phyloP scores from a whole-genome alignment of 1,140 invertebrate genomes.

The Eciton burchellii region DNA sequence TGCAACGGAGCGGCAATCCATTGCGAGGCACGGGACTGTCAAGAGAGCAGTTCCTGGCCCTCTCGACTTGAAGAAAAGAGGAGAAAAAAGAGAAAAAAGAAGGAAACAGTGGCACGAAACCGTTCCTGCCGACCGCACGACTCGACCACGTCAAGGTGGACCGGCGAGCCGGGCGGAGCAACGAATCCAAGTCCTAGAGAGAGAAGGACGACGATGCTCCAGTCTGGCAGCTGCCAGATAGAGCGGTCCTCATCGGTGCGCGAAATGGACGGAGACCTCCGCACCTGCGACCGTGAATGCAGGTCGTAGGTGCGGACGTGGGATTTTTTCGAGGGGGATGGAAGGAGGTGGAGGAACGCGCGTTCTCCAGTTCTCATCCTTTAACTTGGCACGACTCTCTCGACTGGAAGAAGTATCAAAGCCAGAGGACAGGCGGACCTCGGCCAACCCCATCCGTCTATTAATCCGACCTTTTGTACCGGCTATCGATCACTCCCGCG shows the following conservation, averaged over 20 bases:
- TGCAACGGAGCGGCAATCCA: slow-evolving; percentile 66
- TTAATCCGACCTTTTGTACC: slow-evolving; percentile 77
- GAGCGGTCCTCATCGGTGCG: slow-evolving; percentile 63
- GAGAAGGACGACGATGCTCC: background rate
- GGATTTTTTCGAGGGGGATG: background rate
- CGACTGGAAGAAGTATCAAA: slow-evolving; percentile 35
- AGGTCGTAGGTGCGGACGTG: slow-evolving; percentile 47
- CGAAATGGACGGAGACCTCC: slow-evolving; percentile 69
- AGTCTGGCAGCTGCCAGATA: slow-evolving; percentile 69
- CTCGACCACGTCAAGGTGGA: slow-evolving; percentile 65
- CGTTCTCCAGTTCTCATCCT: background rate
- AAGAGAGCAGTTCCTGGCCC: slow-evolving; percentile 69
- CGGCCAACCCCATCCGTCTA: slow-evolving; percentile 73
- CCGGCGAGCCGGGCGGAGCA: slow-evolving; percentile 17
- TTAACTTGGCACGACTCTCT: background rate
- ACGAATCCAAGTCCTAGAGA: background rate
- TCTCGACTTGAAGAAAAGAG: slow-evolving; percentile 53
- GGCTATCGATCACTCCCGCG: slow-evolving; percentile 76
- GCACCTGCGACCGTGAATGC: slow-evolving; percentile 64
- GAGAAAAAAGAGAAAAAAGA: no score
- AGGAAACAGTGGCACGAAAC: slow-evolving; percentile 55
- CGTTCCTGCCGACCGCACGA: slow-evolving; percentile 52
- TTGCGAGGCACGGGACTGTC: slow-evolving; percentile 67
- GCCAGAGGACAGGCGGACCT: slow-evolving; percentile 26
- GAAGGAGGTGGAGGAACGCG: background rate